Base-by-base conservation (phyloP, 2,113 vertebrate species). In the Epinephelus cyanopodus region DNA sequence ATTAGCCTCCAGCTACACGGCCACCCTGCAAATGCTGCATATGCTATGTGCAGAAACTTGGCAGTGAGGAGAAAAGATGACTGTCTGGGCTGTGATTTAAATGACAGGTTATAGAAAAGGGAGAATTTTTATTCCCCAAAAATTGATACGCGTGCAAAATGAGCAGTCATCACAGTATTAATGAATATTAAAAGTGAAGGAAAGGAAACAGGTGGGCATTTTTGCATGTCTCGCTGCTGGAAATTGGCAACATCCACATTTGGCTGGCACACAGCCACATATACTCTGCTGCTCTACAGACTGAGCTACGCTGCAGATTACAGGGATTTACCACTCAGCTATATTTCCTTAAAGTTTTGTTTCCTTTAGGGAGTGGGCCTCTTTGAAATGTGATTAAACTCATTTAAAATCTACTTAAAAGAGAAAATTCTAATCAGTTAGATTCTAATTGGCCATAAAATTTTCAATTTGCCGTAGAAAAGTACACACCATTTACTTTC, bases 131-230 rank as follows among this genome's bases (percentile, higher is more conserved):
- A 48, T 86, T 79, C 65, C 5, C 18, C 23, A 53, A 89, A 90
- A 86, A 75, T 1, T 66, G 63, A 92, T 72, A 82, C n/a, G 52
- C 52, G 10, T 88, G 79, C 73, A 90, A 90, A 90, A 77, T 68
- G 56, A 77, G 73, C 62, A 81, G 50, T 86, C 81, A 85, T 89
- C 83, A 47, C 86, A 33, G 50, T 21, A 85, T 87, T 80, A 84
- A 89, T 90, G 62, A 65, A 86, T 77, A 39, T 61, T 74, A 85
- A 89, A 45, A 87, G 15, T 79, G 88, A 87, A 62, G 74, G 71
- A 77, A 63, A 75, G 73, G 76, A 89, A 93, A 92, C 94, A 93
- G 92, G 89, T 93, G 91, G 83, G 70, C 75, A 89, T 92, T 92
- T 90, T 78, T 23, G 50, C 47, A 79, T 72, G 78, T 84, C 79